Evolutionary conservation across 2,113 vertebrate species (phyloP).

Genomic region (Albula glossodonta): DNA sequence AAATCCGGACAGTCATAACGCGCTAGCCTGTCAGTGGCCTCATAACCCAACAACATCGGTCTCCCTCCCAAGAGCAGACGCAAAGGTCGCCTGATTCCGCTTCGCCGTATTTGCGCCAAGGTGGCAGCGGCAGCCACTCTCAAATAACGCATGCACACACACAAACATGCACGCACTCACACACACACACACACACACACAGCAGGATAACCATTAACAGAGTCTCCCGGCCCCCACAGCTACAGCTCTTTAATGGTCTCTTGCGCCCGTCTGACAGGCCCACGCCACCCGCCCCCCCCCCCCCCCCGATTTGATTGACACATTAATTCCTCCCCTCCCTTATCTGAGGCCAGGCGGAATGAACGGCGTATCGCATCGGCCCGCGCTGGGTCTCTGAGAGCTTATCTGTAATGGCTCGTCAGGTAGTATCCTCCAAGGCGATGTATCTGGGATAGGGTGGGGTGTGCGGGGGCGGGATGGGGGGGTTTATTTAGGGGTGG

Average conservation of each 20-base stretch:
- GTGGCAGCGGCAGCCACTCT: conserved; percentile 40
- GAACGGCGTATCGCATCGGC: conserved; percentile 56
- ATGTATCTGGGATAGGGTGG: conserved; percentile 25
- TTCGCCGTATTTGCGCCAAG: conserved; percentile 51
- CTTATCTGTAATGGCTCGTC: conserved; percentile 64
- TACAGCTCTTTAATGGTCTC: conserved; percentile 56
- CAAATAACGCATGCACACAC: no score
- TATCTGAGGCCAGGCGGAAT: conserved; percentile 55
- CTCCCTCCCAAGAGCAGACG: conserved; percentile 38
- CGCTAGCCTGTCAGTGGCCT: conserved; percentile 12
- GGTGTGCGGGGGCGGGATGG: background rate
- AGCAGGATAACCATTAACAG: conserved; percentile 34
- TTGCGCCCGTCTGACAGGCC: conserved; percentile 49
- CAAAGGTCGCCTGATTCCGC: conserved; percentile 57
- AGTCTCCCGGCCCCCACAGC: conserved; percentile 50
- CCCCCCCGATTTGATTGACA: conserved; percentile 56
- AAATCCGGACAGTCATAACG: no score
- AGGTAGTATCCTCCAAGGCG: conserved; percentile 52
- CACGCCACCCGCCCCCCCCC: background rate
- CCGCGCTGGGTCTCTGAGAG: conserved; percentile 33
- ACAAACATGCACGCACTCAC: no score
- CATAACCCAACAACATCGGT: background rate
- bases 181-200: no score
- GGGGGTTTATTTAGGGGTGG: conserved; percentile 4
- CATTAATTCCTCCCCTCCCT: conserved; percentile 59